A percentile compares a stretch with the other conserved stretches of the same genome.
These are phyloP conservation scores for Montipora efflorescens DNA, from an alignment of 64 coral and sea anemone genomes.

Conservation along the genomic window DNA sequence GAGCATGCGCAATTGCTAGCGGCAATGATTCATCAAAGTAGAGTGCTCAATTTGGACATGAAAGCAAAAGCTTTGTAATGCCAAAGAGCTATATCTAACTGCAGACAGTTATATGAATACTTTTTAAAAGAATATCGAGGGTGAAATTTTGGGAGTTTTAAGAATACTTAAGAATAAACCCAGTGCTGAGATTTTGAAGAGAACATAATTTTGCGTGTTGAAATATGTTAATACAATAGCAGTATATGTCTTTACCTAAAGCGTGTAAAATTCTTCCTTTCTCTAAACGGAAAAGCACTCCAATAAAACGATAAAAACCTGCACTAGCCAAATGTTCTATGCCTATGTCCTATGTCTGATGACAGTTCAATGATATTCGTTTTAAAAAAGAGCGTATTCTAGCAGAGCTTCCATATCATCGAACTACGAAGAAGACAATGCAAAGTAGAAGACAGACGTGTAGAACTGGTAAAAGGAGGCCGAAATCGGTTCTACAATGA, in stretches of 20 bases:
- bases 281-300: conserved; percentile 10
- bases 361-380: not conserved
- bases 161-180: conserved; percentile 1
- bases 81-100: too few species aligned
- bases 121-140: conserved; percentile 15
- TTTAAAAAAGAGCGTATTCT: not conserved
- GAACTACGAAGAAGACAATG: not conserved
- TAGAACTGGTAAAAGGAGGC: not conserved
- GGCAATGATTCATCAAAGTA: too few species aligned
- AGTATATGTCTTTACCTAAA: conserved; percentile 14
- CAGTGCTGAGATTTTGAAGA: conserved; percentile 29
- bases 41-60: too few species aligned
- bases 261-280: conserved; percentile 25
- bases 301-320: not conserved
- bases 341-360: too few species aligned
- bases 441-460: not conserved
- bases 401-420: not conserved
- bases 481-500: not conserved
- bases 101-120: not conserved
- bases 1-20: too few species aligned
- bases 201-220: conserved; percentile 14
- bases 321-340: not conserved
- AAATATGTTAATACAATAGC: not conserved
- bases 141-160: conserved; percentile 11
- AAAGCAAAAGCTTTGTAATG: too few species aligned